Conservation (phyloP, 2,113 vertebrate genomes). For the Lophochroa leadbeateri region DNA sequence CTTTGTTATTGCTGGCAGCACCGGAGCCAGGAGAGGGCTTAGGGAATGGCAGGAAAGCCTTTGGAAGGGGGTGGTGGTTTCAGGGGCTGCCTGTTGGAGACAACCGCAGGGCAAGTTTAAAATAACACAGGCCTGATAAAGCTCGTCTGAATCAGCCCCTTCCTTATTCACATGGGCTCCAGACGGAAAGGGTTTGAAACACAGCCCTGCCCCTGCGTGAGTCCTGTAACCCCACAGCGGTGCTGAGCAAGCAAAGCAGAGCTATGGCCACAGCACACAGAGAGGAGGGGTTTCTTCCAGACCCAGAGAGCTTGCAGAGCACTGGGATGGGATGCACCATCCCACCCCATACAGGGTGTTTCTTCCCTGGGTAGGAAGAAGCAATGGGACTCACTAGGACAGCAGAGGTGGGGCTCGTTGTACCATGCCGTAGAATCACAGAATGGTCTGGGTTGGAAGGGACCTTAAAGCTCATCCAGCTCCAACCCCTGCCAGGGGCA, state of each 20-base stretch:
- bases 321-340: too few species aligned
- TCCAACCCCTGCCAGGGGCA: neutral
- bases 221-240: too few species aligned
- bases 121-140: neutral
- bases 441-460: neutral
- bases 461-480: neutral
- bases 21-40: neutral
- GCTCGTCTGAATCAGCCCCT: neutral
- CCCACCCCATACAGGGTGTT: too few species aligned
- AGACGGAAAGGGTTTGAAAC: neutral
- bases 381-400: too few species aligned
- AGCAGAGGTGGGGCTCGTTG: too few species aligned
- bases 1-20: slow-evolving; percentile 24
- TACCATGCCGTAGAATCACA: too few species aligned
- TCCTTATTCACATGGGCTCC: neutral
- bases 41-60: neutral
- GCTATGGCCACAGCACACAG: too few species aligned
- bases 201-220: too few species aligned
- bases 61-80: neutral
- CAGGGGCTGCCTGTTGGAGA: neutral
- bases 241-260: too few species aligned
- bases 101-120: neutral
- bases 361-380: too few species aligned
- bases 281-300: too few species aligned
- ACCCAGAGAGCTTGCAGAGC: too few species aligned